Evolutionary conservation across 2,113 vertebrate species (phyloP).

Genomic region (Pteruthius melanotis): DNA sequence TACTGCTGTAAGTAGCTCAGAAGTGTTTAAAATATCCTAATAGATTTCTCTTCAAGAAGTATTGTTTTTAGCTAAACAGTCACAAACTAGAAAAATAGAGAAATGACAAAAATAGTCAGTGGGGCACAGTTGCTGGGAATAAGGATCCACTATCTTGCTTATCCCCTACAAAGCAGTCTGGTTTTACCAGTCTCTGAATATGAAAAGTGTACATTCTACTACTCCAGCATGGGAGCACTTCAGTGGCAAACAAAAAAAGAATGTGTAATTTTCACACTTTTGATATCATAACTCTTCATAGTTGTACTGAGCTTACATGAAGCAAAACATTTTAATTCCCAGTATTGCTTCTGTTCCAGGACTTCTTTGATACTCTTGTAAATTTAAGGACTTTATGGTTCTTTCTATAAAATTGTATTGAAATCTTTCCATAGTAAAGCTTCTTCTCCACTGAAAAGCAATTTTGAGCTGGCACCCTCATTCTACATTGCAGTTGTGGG

Average conservation of each 20-base stretch:
- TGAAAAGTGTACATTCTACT: background rate
- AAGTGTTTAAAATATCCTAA: background rate
- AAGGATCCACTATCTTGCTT: background rate
- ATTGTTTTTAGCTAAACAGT: background rate
- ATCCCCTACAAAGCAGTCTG: background rate
- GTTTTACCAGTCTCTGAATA: background rate
- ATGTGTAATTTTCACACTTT: background rate
- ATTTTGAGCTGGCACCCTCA: background rate
- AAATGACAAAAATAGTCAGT: background rate
- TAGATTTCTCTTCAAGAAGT: background rate
- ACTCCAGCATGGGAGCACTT: background rate
- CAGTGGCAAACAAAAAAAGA: background rate
- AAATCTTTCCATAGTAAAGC: background rate
- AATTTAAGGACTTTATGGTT: background rate
- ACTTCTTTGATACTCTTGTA: background rate
- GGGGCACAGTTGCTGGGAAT: background rate
- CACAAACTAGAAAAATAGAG: background rate
- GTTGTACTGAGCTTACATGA: background rate
- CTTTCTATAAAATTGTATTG: background rate
- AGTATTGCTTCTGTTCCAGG: background rate
- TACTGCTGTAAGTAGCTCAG: background rate
- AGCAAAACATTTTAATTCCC: background rate
- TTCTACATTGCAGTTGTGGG: background rate
- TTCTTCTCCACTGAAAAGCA: background rate
- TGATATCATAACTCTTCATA: background rate